Evolutionary conservation across 2,113 vertebrate species (phyloP).

Genomic region (Cisticola juncidis): DNA sequence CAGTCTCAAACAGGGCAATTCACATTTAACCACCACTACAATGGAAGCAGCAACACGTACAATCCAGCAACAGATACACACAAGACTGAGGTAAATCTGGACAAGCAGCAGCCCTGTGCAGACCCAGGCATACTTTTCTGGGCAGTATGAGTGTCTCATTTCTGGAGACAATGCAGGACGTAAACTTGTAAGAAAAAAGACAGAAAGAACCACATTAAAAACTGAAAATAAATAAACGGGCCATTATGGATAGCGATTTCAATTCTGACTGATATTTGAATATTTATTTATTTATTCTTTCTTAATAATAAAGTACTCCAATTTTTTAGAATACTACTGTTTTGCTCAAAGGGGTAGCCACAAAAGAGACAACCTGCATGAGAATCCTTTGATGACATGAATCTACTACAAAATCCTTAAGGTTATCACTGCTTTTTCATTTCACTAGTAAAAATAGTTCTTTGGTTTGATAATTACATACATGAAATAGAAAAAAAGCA

Average conservation of each 20-base stretch:
- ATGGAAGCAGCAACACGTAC: not conserved
- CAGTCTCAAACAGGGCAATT: not conserved
- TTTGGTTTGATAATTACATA: not conserved
- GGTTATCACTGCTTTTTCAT: not conserved
- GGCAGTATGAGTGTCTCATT: not conserved
- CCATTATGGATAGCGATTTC: not conserved
- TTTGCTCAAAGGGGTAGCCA: not conserved
- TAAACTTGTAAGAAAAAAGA: not conserved
- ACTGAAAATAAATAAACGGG: not conserved
- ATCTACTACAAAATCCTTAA: not conserved
- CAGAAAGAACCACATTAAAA: not conserved
- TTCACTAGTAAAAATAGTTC: not conserved
- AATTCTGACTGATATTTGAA: not conserved
- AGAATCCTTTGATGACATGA: not conserved
- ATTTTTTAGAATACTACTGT: not conserved
- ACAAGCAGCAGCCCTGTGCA: not conserved
- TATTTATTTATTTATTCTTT: not conserved
- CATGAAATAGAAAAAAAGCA: not conserved
- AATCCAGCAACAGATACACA: not conserved
- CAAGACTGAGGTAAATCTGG: not conserved
- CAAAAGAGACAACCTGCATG: not conserved
- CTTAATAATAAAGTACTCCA: not conserved
- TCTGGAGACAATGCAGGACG: not conserved
- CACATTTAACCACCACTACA: slow-evolving; percentile 3
- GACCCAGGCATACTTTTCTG: not conserved